Evolutionary conservation across 2,888 invertebrate species (phyloP), one percentile per base, ranked within the genome.

Genomic region (Lagria hirta): DNA sequence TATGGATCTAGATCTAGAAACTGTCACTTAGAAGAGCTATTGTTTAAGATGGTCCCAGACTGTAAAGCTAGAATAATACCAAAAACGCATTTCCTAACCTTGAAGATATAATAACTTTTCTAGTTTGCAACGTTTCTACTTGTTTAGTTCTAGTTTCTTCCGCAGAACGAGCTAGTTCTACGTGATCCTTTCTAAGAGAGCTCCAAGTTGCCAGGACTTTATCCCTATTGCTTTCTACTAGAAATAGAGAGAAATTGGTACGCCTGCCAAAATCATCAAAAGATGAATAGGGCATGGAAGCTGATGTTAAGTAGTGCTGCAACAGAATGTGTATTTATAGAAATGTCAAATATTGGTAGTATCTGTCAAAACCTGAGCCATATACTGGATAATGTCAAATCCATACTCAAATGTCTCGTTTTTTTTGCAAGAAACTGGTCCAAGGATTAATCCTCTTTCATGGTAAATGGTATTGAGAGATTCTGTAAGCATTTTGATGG

Each of bases 201-300:
- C 68, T 64, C 75, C 77, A 76, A 2, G 65, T 61, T 2, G 73
- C 76, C 4, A 24, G 4, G 3, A 26, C 8, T 26, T 26, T 11
- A 3, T 26, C 11, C 8, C 26, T 6, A 26, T 26, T 26, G 11
- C 35, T 29, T 68, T 84, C 79, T 68, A 83, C 69, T 62, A 86
- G 70, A 66, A 82, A 74, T 40, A 86, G 62, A 37, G 73, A 74
- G 62, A 85, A 79, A 64, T 79, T 64, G 2, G 52, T 52, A 55
- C 85, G 66, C 64, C 82, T 75, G 24, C 90, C 90, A 48, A 74
- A 62, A 41, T 81, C 76, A 56, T 84, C 78, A 54, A 88, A 78
- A 48, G 26, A 11, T n/a, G 7, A 11, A 11, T n/a, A n/a, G n/a
- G n/a, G n/a, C n/a, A n/a, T 3, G 6, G 26, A 26, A 4, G 26